Evolutionary conservation across 2,888 invertebrate genomes (phyloP).

Genomic region (Hybos culiciformis): DNA sequence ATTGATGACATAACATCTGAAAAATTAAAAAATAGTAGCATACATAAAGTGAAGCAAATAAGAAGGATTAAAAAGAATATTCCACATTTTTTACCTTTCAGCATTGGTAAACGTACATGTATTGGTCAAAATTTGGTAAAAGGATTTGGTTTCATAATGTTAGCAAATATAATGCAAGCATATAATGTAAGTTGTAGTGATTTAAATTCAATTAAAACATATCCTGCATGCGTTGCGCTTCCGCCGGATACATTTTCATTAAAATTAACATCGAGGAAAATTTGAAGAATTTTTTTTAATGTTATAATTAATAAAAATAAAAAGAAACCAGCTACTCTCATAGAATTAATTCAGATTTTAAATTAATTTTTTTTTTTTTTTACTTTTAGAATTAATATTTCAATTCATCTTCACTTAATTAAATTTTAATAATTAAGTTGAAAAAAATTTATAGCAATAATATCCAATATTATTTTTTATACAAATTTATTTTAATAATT

Average conservation of each 20-base stretch:
- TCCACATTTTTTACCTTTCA: conserved; percentile 70
- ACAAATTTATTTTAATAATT: no score
- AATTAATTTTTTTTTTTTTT: no score
- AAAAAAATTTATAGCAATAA: no score
- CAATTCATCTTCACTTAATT: not conserved
- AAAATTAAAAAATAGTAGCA: conserved; percentile 15
- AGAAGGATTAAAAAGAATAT: conserved; percentile 40
- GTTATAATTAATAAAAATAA: no score
- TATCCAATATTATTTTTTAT: no score
- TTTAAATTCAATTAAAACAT: conserved; percentile 40
- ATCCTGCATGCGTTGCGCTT: conserved; percentile 58
- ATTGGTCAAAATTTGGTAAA: conserved; percentile 70
- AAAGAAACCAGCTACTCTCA: no score
- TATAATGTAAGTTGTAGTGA: conserved; percentile 50
- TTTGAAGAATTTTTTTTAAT: no score
- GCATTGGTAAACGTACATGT: conserved; percentile 75
- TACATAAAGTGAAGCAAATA: conserved; percentile 3
- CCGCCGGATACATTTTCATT: conserved; percentile 58
- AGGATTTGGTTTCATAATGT: conserved; percentile 58
- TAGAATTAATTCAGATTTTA: no score
- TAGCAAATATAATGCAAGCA: conserved; percentile 56
- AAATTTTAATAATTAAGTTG: no score
- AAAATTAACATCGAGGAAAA: conserved; percentile 40
- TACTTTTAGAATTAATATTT: no score
- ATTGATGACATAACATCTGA: conserved; percentile 19